A percentile compares a stretch with the other conserved stretches of the same genome.
These are phyloP conservation scores for Pseudanteris insignis DNA, from an alignment of 2,888 invertebrate genomes.

Conservation along the genomic window DNA sequence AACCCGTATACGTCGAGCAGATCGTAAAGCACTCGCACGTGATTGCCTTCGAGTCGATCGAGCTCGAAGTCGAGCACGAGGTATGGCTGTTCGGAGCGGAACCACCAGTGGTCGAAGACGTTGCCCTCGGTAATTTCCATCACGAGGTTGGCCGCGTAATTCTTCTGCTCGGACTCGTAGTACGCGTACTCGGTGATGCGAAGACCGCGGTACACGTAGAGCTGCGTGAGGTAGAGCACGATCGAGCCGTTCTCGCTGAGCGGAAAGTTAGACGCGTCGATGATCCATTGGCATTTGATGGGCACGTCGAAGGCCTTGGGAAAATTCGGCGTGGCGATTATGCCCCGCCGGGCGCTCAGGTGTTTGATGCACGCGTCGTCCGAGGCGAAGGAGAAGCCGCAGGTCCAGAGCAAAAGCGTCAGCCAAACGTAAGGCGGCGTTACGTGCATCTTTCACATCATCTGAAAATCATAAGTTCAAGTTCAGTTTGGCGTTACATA, in stretches of 20 bases:
- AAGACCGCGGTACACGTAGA: conserved; percentile 82
- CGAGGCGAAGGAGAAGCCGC: conserved; percentile 33
- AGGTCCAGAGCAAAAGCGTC: conserved; percentile 42
- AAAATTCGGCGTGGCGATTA: conserved; percentile 85
- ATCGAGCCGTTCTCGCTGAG: conserved; percentile 73
- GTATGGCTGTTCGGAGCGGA: conserved; percentile 75
- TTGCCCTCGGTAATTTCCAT: conserved; percentile 79
- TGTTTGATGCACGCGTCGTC: conserved; percentile 72
- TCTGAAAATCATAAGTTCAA: conserved; percentile 34
- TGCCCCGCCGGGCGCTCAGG: conserved; percentile 73
- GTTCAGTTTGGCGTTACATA: conserved; percentile 11
- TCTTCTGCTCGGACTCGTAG: conserved; percentile 74
- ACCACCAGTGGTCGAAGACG: conserved; percentile 71
- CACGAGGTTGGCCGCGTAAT: conserved; percentile 74
- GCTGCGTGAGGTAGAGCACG: conserved; percentile 86
- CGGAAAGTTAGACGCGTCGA: conserved; percentile 74
- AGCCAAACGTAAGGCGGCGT: conserved; percentile 28
- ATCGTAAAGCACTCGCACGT: conserved; percentile 82
- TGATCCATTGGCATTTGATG: conserved; percentile 86
- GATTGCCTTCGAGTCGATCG: conserved; percentile 79
- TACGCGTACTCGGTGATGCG: conserved; percentile 81
- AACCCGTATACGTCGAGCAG: conserved; percentile 89
- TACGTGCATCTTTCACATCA: conserved; percentile 42
- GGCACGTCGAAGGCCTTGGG: conserved; percentile 84
- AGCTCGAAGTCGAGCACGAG: conserved; percentile 82